Evolutionary conservation across 2,797 vertebrate genomes (phyloP), one percentile per base, ranked within the genome.

Genomic region (Sciurus carolinensis): DNA sequence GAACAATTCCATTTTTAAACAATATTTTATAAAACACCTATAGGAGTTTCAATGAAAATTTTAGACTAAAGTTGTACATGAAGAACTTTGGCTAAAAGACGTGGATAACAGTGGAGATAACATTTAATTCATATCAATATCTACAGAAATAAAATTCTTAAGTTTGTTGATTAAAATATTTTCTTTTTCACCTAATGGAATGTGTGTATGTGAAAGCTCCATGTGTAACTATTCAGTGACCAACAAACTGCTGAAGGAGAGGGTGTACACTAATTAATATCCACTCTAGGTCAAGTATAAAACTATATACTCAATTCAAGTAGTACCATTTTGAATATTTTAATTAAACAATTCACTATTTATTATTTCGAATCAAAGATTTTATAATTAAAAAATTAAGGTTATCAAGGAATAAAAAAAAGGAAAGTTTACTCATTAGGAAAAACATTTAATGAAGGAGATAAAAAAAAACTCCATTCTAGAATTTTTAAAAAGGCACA

Each of bases 331-430:
- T 62, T 67, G 22, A 62, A 62, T 96, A 66, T 89, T 89, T 94
- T 24, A 57, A 80, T 67, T 75, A 69, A 44, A 5, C 75, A 90
- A 47, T 66, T 67, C 10, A 52, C 36, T 50, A 62, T 90, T 90
- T 44, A 44, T 67, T 93, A 44, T 80, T 93, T 87, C 33, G 83
- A 91, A 76, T 72, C 50, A 57, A 42, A 57, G 24, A 86, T 79
- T 87, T 90, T 87, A 36, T 20, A 66, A 54, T 83, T 87, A 42
- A 87, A 90, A 92, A 73, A 33, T 18, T 54, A 57, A 92, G 13
- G 30, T 69, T 3, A 17, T 82, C 50, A 33, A 91, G 44, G n/a
- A 57, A 7, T 62, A 7, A 90, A 90, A 81, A 81, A 66, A 73
- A 57, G 44, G 64, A 64, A 77, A 82, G 28, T 22, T 87, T 83